Base-by-base conservation (phyloP, 1,140 invertebrate species). In the Brachionus rubens region DNA sequence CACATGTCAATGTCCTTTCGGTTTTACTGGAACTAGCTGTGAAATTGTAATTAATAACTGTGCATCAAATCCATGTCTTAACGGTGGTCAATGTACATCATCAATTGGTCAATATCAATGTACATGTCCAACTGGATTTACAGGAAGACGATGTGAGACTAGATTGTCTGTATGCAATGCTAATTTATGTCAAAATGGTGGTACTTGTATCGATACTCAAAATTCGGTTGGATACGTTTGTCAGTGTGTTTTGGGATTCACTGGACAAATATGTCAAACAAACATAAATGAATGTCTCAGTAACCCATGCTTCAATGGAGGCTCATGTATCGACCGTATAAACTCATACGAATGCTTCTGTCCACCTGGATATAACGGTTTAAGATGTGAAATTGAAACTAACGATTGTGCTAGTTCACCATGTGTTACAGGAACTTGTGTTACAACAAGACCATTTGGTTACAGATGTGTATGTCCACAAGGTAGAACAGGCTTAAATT, bases 111-210 rank as follows among this genome's bases (percentile, higher is more conserved):
- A 40, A 9, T 78, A 68, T 26, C 46, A 46, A 9, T 78, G 77
- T 41, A 12, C 1, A 12, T 78, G 77, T 77, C 56, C 75, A 48
- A 28, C 26, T 5, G 75, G 75, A 1, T 77, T 54, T 10, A 78
- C 75, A 28, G 77, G 77, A 40, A 59, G 65, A 19, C 41, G 43
- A 10, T 78, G 77, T 48, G 75, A 76, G 19, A 36, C 43, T 28
- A 14, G 50, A 16, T 1, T 56, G 0, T 7, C 21, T n/a, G 16
- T 54, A 10, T 79, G 78, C 43, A 41, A 24, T 19, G 91, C 90
- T 78, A 90, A 89, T 0, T 92, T 92, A 0, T 96, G 93, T 80
- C 89, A 91, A 79, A 96, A 95, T 80, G 93, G 93, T 9, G 93
- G 92, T 0, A 88, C 91, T 9, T 96, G 93, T 80, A 90, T 89